These are phyloP conservation scores for Nudaria mundana DNA, from an alignment of 2,888 invertebrate species.

Conservation along the genomic window DNA sequence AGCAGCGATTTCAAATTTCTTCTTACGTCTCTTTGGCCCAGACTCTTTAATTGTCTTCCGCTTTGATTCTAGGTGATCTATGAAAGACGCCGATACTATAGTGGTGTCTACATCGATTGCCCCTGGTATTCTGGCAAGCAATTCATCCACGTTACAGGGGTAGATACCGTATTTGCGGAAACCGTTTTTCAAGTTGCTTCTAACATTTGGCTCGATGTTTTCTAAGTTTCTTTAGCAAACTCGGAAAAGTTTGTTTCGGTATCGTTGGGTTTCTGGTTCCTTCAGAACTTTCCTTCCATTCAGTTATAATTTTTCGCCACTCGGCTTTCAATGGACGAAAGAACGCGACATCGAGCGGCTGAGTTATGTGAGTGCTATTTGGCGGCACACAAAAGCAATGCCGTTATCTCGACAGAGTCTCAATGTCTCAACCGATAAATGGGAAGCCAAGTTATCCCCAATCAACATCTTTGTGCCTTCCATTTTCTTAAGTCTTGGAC, in stretches of 20 bases:
- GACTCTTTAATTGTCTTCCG: slow-evolving; percentile 4
- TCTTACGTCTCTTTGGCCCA: not conserved
- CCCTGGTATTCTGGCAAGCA: not conserved
- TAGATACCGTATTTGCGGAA: too few relatives aligned
- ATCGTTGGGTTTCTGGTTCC: too few relatives aligned
- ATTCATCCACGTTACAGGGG: not conserved
- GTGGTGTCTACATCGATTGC: not conserved
- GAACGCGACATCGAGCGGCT: not conserved
- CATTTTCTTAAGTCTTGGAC: not conserved
- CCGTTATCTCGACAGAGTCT: not conserved
- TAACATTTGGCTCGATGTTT: too few relatives aligned
- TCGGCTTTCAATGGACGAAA: not conserved
- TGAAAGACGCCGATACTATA: not conserved
- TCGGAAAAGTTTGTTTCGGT: too few relatives aligned
- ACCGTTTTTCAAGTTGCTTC: too few relatives aligned
- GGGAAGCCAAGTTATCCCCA: not conserved
- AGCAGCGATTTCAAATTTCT: not conserved
- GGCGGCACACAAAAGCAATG: not conserved
- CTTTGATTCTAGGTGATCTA: not conserved
- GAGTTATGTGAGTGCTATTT: not conserved
- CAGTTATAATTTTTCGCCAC: not conserved
- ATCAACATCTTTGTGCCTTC: not conserved
- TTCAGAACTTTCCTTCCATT: too few relatives aligned
- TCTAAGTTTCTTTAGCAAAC: too few relatives aligned
- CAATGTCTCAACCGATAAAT: not conserved